Evolutionary conservation across 1,140 invertebrate species (phyloP).

Genomic region (Euwallacea similis): DNA sequence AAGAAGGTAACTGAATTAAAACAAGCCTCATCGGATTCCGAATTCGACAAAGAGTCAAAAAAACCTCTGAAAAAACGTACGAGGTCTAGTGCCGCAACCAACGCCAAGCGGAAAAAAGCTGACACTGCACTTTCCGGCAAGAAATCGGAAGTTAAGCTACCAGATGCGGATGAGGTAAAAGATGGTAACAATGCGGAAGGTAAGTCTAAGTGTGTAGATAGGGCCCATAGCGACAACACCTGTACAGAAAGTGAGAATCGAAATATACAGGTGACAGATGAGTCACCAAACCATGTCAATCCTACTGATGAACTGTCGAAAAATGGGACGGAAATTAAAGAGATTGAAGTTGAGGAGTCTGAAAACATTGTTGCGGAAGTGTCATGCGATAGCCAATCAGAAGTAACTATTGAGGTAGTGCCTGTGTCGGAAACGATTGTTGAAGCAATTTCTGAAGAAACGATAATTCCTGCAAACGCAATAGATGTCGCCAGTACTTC

Average conservation of each 20-base stretch:
- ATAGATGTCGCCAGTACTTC: no score
- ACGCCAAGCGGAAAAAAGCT: conserved; percentile 1
- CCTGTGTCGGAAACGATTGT: conserved; percentile 4
- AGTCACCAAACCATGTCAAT: conserved; percentile 47
- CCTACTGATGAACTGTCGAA: conserved; percentile 37
- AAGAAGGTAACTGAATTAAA: conserved; percentile 4
- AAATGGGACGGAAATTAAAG: conserved; percentile 27
- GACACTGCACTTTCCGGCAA: not conserved
- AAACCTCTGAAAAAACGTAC: conserved; percentile 31
- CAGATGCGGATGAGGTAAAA: conserved; percentile 39
- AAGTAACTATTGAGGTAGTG: conserved; percentile 26
- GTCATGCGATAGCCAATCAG: conserved; percentile 17
- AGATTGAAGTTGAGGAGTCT: conserved; percentile 20
- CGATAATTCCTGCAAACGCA: no score
- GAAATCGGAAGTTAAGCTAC: conserved; percentile 7
- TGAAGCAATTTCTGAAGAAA: conserved; percentile 5
- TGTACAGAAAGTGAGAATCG: conserved; percentile 48
- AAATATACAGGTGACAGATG: conserved; percentile 51
- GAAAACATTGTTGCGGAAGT: conserved; percentile 24
- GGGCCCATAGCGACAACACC: conserved; percentile 47
- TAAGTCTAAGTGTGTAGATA: conserved; percentile 54
- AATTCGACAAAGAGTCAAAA: conserved; percentile 31
- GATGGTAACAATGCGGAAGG: conserved; percentile 50
- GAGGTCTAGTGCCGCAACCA: conserved; percentile 12
- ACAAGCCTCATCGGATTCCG: conserved; percentile 26